Conservation (phyloP, 2,797 vertebrate genomes). For the Brachyrhaphis roseni region DNA sequence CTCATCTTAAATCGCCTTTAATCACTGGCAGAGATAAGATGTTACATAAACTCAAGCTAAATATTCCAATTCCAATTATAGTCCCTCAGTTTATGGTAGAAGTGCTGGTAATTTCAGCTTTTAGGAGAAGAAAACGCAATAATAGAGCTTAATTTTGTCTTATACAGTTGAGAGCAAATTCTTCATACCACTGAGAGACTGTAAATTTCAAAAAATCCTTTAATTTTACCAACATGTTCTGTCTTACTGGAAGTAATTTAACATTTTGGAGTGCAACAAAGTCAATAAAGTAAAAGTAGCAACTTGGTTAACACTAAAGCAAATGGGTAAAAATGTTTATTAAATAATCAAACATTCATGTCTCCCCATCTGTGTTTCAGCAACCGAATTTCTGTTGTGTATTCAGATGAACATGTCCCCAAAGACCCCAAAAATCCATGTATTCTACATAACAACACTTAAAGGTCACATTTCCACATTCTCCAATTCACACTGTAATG, state of each 20-base stretch:
- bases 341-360: background rate
- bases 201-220: background rate
- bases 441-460: background rate
- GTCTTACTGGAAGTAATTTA: background rate
- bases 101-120: background rate
- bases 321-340: background rate
- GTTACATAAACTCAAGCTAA: background rate
- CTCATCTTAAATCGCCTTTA: background rate
- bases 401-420: background rate
- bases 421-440: background rate
- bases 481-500: background rate
- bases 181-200: background rate
- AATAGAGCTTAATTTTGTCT: background rate
- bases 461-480: slow-evolving; percentile 2
- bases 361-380: background rate
- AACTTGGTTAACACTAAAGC: background rate
- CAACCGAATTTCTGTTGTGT: background rate
- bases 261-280: background rate
- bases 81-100: background rate
- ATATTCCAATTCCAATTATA: background rate
- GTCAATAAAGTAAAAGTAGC: background rate
- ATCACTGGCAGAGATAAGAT: background rate
- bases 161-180: background rate
- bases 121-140: background rate
- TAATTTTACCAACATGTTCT: background rate